These are phyloP conservation scores for Alligator mississippiensis DNA, from an alignment of 2,113 vertebrate species.

Conservation along the genomic window DNA sequence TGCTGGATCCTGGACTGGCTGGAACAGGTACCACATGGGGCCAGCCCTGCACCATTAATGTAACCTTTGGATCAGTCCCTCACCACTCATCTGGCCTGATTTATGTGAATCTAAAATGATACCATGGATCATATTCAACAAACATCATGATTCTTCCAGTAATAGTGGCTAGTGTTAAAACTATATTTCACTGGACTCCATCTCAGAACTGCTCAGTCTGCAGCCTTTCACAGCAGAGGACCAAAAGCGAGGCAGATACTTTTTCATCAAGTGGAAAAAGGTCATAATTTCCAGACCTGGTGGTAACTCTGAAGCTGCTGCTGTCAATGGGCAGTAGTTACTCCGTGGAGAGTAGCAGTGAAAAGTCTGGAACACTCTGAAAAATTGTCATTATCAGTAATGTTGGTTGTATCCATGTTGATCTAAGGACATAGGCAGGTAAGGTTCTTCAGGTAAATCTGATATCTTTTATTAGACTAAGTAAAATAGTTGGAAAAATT, in stretches of 20 bases:
- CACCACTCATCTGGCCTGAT: no score
- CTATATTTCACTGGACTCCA: background rate
- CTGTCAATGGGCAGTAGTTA: constrained; percentile 37
- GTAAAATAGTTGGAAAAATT: no score
- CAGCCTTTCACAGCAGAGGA: background rate
- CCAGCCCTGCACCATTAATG: no score
- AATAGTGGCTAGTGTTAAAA: background rate
- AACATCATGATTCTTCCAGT: background rate
- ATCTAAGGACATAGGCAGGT: no score
- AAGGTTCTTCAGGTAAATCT: no score
- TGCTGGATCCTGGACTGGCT: no score
- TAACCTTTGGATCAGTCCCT: no score
- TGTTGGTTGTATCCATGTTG: no score
- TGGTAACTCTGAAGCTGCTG: background rate
- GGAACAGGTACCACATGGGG: no score
- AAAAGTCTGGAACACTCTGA: constrained; percentile 64
- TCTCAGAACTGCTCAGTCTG: background rate
- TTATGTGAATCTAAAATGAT: background rate
- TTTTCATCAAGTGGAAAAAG: background rate
- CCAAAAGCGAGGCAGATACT: background rate
- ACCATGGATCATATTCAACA: background rate
- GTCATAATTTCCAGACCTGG: background rate
- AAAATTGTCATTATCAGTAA: constrained; percentile 7
- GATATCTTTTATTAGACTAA: no score
- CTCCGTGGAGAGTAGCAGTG: constrained; percentile 31